Percentiles rank a stretch among this genome's conserved stretches.
Evolutionary conservation across 2,888 invertebrate genomes (phyloP).

Genomic region (Harpalus rufipes): DNA sequence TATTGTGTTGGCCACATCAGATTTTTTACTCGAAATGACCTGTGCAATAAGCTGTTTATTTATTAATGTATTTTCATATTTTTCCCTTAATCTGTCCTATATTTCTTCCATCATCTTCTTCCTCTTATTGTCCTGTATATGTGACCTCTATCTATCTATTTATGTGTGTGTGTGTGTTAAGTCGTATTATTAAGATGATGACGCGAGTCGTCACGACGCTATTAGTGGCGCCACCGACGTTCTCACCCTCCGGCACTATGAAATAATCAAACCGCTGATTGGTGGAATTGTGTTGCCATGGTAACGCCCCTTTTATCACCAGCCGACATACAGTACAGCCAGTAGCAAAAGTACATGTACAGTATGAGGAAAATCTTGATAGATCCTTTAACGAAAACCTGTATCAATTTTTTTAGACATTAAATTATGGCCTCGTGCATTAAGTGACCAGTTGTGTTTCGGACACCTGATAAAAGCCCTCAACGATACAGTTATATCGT

Average conservation of each 20-base stretch:
- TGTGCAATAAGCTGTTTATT: too few species aligned
- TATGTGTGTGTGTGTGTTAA: slow-evolving; percentile 9
- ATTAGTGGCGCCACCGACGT: neutral
- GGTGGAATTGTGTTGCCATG: slow-evolving; percentile 76
- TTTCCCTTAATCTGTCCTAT: neutral
- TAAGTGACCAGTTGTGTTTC: too few species aligned
- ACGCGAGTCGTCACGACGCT: slow-evolving; percentile 12
- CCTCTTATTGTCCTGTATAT: neutral
- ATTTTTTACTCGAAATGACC: too few species aligned
- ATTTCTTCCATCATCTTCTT: neutral
- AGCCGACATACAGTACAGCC: neutral
- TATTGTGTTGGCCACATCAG: too few species aligned
- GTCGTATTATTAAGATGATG: slow-evolving; percentile 37
- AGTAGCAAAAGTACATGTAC: neutral
- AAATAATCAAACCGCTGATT: slow-evolving; percentile 76
- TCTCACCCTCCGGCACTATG: slow-evolving; percentile 70
- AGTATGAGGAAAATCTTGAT: neutral
- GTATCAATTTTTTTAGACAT: too few species aligned
- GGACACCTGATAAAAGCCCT: too few species aligned
- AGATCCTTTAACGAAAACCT: too few species aligned
- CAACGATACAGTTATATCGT: too few species aligned
- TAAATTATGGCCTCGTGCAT: too few species aligned
- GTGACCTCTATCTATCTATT: neutral
- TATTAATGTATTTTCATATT: too few species aligned
- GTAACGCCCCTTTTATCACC: slow-evolving; percentile 74